Evolutionary conservation across 2,888 invertebrate species (phyloP), one percentile per base, ranked within the genome.

Genomic region (Troilus luridus): DNA sequence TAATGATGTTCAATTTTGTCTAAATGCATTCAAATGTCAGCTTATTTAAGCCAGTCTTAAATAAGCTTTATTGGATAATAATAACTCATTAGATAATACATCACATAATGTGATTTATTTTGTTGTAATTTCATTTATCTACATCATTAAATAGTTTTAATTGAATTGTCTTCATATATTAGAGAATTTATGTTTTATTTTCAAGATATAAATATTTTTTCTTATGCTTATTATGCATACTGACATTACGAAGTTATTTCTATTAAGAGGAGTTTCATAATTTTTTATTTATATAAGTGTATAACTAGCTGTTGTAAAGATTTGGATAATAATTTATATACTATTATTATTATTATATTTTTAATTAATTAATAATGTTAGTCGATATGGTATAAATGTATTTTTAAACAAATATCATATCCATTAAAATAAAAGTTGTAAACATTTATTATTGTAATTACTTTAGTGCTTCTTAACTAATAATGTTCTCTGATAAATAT

Each of bases 391-490:
- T 88, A 64, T 91, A 90, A 90, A 89, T 91, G 91, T 91, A 91
- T 91, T 88, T 91, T 90, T 91, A 88, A 91, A 90, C n/a, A 72
- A 88, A 88, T 88, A 88, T 91, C 90, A 90, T 91, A 91, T 91
- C 81, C 77, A 88, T 88, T 64, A 90, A 62, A 90, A 62, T 67
- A 89, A 54, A 72, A 91, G 58, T 58, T 91, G 77, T 91, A 90
- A 91, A 90, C 77, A 41, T 89, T 89, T 89, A 91, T 89, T 94
- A 92, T 89, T 89, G 90, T 89, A 94, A 92, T 93, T 94, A 90
- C 90, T 94, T 94, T 94, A 94, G 94, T 94, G 93, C 94, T 94
- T 93, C 67, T 72, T 72, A 89, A 85, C 64, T 67, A 85, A 89
- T 59, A 67, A 91, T 90, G 89, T 91, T 89, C 90, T 90, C 88